Conservation (phyloP, 2,113 vertebrate species). For the Zosterops hypoxanthus region DNA sequence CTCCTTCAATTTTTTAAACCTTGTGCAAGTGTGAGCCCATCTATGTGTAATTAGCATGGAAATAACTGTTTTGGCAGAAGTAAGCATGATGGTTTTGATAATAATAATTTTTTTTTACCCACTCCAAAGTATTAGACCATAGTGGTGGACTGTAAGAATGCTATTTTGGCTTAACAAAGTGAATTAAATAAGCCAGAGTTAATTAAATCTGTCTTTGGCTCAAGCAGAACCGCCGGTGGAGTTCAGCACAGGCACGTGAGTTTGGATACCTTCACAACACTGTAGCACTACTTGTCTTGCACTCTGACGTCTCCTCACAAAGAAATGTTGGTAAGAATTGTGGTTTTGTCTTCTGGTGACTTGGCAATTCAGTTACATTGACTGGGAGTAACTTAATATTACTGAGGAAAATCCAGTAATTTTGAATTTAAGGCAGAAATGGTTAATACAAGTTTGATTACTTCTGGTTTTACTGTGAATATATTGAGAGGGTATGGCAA, state of each 20-base stretch:
- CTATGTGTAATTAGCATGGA: rapidly evolving
- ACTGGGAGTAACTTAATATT: background rate
- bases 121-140: background rate
- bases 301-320: constrained; percentile 87
- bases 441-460: background rate
- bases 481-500: background rate
- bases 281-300: constrained; percentile 89
- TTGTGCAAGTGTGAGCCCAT: background rate
- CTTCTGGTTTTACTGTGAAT: background rate
- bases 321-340: constrained; percentile 85
- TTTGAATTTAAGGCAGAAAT: background rate
- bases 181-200: background rate
- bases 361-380: background rate
- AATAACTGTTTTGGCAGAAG: background rate
- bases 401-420: background rate
- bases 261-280: constrained; percentile 96
- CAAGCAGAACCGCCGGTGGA: constrained; percentile 94
- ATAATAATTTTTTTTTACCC: background rate
- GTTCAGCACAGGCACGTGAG: constrained; percentile 93
- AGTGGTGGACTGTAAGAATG: background rate
- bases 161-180: background rate
- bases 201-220: background rate
- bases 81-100: rapidly evolving
- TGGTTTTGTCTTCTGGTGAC: background rate
- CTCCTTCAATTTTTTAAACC: background rate